Evolutionary conservation across 2,113 vertebrate species (phyloP).

Genomic region (Neofelis nebulosa): DNA sequence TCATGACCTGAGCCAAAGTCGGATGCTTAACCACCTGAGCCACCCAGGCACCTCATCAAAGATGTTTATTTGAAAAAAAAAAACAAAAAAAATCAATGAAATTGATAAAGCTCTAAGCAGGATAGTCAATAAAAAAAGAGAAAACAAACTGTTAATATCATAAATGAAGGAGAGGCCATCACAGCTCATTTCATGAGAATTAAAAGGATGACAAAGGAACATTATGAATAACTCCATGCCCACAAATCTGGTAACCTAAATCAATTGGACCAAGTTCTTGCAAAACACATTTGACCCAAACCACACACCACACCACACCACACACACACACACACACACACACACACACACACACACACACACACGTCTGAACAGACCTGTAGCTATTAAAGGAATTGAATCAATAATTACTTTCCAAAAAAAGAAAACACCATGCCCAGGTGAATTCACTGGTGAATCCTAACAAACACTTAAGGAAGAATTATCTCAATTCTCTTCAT

Average conservation of each 20-base stretch:
- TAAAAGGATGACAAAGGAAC: not conserved
- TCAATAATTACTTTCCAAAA: not conserved
- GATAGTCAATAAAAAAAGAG: not conserved
- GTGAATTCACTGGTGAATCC: not conserved
- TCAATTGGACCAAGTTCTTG: not conserved
- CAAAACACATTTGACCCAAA: not conserved
- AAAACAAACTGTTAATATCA: not conserved
- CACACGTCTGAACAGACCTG: not conserved
- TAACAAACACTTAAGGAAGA: not conserved
- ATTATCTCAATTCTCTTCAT: not conserved
- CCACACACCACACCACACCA: too few relatives aligned
- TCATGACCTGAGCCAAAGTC: too few relatives aligned
- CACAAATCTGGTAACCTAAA: not conserved
- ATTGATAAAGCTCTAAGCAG: not conserved
- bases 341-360: not conserved
- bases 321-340: too few relatives aligned
- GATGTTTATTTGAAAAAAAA: not conserved
- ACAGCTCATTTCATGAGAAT: not conserved
- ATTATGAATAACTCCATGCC: not conserved
- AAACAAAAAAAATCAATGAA: not conserved
- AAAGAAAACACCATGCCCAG: not conserved
- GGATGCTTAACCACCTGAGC: too few relatives aligned
- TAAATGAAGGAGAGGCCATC: not conserved
- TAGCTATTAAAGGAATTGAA: not conserved
- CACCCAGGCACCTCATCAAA: not conserved